Evolutionary conservation across 1,140 invertebrate species (phyloP).

Genomic region (Musca domestica): DNA sequence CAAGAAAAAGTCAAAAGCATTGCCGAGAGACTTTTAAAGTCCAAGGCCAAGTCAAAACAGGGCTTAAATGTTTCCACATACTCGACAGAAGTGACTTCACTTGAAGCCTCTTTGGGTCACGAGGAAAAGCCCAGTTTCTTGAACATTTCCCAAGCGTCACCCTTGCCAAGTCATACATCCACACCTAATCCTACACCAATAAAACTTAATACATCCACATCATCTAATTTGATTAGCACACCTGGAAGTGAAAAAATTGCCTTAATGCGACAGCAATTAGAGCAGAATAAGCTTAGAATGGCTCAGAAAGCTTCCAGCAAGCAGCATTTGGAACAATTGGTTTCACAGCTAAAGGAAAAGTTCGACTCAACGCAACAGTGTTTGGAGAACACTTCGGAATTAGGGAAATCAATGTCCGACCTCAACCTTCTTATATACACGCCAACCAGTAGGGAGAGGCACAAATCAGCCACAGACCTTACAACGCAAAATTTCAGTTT

Average conservation of each 20-base stretch:
- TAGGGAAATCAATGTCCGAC: conserved; percentile 51
- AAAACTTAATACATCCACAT: neutral
- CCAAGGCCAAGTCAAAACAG: conserved; percentile 30
- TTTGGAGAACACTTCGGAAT: conserved; percentile 45
- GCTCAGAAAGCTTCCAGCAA: conserved; percentile 54
- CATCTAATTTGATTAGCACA: neutral
- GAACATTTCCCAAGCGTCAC: neutral
- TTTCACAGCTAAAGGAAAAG: conserved; percentile 54
- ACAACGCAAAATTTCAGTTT: conserved; percentile 26
- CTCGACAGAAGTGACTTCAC: neutral
- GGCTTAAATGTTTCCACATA: conserved; percentile 7
- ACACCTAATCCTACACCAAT: conserved; percentile 9
- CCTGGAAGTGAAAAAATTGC: conserved; percentile 56
- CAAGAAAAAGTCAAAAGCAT: conserved; percentile 36
- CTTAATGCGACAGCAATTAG: conserved; percentile 56
- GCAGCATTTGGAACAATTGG: conserved; percentile 55
- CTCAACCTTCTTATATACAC: conserved; percentile 29
- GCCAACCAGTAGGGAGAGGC: conserved; percentile 32
- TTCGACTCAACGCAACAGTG: conserved; percentile 52
- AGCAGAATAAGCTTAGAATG: conserved; percentile 56
- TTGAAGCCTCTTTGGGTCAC: neutral
- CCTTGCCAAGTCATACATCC: neutral
- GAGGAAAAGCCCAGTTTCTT: neutral
- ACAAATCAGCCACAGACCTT: conserved; percentile 45
- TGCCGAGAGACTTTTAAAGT: conserved; percentile 29